Evolutionary conservation across 2,888 invertebrate genomes (phyloP), one percentile per base, ranked within the genome.

Genomic region (Leptothorax acervorum): DNA sequence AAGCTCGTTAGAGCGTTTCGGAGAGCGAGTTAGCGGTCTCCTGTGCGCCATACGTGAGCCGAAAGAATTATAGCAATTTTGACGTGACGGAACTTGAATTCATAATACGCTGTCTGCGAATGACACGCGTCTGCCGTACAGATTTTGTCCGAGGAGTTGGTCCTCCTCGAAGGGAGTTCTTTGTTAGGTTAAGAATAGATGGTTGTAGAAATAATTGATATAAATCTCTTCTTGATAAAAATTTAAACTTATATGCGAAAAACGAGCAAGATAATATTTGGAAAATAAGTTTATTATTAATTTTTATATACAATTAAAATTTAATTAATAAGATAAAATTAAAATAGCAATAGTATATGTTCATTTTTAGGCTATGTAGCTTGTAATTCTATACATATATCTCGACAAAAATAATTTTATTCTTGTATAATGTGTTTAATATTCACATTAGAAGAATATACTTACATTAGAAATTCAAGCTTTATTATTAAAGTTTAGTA

Each of bases 21-120:
- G 87, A 91, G 48, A 68, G 90, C 90, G 90, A 92, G 92, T 92
- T 91, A 89, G 92, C 89, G 82, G 83, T 83, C 81, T 84, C 73
- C 84, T 85, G 81, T 68, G 75, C 86, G 85, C 81, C 87, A 89
- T 92, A 93, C 93, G 93, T 93, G 93, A 93, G 93, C 79, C 88
- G 93, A 92, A 93, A 93, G 92, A 93, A 93, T 93, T 92, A 93
- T 93, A 89, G 93, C 92, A 93, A 93, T 93, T 93, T 92, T 89
- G 87, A 78, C 86, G 90, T 76, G 87, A 86, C 87, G 84, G 68
- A 71, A 66, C 82, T 84, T 86, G 92, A 91, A 92, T 92, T 82
- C 23, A 15, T 85, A 87, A 89, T 87, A 82, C 12, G 23, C 70
- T 85, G 88, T 88, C 88, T 79, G 79, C 86, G 89, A 88, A 90